Conservation (phyloP, 2,113 vertebrate genomes). For the Macrotis lagotis region DNA sequence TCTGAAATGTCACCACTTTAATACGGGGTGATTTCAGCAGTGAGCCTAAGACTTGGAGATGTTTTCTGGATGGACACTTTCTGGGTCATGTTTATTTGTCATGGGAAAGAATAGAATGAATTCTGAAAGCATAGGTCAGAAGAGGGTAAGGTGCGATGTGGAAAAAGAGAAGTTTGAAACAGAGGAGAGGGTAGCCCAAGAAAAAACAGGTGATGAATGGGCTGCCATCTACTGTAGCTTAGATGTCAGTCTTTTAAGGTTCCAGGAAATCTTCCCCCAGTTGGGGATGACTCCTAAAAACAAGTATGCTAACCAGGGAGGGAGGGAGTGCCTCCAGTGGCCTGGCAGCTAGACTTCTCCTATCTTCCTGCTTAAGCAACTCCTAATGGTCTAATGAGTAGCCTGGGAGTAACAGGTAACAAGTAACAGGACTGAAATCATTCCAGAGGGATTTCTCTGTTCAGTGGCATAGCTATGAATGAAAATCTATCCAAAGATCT, state of each 20-base stretch:
- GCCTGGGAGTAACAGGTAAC: background rate
- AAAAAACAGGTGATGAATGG: background rate
- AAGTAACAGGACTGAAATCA: slow-evolving; percentile 15
- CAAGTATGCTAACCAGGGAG: background rate
- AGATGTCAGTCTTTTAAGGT: background rate
- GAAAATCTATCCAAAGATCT: background rate
- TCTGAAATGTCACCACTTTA: background rate
- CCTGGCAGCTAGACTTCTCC: background rate
- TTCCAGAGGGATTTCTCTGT: background rate
- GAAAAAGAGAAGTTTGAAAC: slow-evolving; percentile 24
- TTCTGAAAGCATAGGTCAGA: slow-evolving; percentile 6
- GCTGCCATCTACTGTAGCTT: background rate
- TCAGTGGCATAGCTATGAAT: background rate
- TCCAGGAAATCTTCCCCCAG: slow-evolving; percentile 19
- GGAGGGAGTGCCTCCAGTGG: background rate
- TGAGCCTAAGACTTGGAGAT: background rate
- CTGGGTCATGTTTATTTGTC: slow-evolving; percentile 21
- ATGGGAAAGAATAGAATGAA: background rate
- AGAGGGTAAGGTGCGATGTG: slow-evolving; percentile 1
- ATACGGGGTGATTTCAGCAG: slow-evolving; percentile 9
- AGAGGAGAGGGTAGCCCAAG: slow-evolving; percentile 12
- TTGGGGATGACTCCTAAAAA: background rate
- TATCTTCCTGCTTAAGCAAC: background rate
- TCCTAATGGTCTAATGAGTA: background rate
- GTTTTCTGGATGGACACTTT: background rate